Conservation (phyloP, 2,888 invertebrate species). For the Drosophila antonietae region DNA sequence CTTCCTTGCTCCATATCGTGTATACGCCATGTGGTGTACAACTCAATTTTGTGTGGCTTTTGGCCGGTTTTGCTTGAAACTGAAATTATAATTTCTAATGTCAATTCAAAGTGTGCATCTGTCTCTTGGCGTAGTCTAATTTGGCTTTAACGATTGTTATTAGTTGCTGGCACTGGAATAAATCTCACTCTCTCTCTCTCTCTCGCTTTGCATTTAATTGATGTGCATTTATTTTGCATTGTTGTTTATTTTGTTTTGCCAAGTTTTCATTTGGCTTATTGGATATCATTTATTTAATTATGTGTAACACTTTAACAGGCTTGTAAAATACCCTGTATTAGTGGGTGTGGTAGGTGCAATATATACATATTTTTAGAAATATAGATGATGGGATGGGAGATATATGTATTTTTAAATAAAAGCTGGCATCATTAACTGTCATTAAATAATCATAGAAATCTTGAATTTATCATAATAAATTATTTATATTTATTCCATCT, state of each 20-base stretch:
- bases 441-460: no score
- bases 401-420: no score
- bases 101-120: constrained; percentile 26
- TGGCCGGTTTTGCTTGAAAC: constrained; percentile 45
- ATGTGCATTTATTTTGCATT: constrained; percentile 27
- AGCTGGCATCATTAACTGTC: no score
- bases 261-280: constrained; percentile 22
- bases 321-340: not conserved
- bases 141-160: constrained; percentile 59
- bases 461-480: no score
- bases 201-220: constrained; percentile 3
- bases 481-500: no score
- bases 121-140: constrained; percentile 36
- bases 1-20: constrained; percentile 15
- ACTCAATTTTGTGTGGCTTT: constrained; percentile 40
- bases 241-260: constrained; percentile 12
- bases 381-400: no score
- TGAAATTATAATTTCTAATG: constrained; percentile 61
- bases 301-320: not conserved
- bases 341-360: no score
- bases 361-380: no score
- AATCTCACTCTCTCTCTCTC: constrained; percentile 15
- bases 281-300: not conserved
- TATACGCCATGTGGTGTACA: constrained; percentile 28
- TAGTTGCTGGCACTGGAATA: constrained; percentile 33